Base-by-base conservation (phyloP, 2,113 vertebrate genomes). In the Thamnophis sirtalis region DNA sequence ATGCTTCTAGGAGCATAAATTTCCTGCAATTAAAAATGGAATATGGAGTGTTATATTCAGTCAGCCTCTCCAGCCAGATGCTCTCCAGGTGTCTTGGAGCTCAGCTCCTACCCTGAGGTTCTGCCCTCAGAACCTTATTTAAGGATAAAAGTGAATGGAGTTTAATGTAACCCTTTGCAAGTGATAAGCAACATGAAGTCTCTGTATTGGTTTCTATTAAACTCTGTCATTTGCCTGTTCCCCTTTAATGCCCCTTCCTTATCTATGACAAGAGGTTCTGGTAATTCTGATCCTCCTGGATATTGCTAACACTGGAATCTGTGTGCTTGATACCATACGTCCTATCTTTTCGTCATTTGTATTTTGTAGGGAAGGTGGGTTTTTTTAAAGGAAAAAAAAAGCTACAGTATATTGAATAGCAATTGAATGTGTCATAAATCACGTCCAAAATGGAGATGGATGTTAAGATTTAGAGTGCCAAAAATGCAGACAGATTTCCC, bases 401-500 rank as follows among this genome's bases (percentile, higher is more conserved):
- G 93, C 95, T 86, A 68, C 2, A n/a, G 11, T 33, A 87, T 91
- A 95, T 92, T 84, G 89, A 93, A 94, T 48, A 68, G 92, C 85
- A 96, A 56, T 5, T 87, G 90, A 93, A 93, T 26, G 53, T 60
- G 91, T 73, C 4, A 8, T 90, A 88, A 91, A 93, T 96, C 96
- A 90, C 86, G 92, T 95, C 92, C 92, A 94, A 91, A n/a, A 95
- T 96, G 93, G 73, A 95, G 92, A 90, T 86, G 85, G 94, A 94
- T 89, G 38, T 94, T 38, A 93, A 96, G 91, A 95, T 95, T 95
- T 95, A 95, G 80, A 86, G 93, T 96, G 96, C 93, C 96, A 84
- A 98, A 96, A 97, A 93, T 94, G 93, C 92, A 95, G 92, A 93
- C 92, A 97, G 94, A 96, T 97, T 98, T 97, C 96, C 95, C 94